A percentile compares a stretch with the other conserved stretches of the same genome.
phyloP scores from a whole-genome alignment of 2,888 invertebrate species.

The Strigamia maritima region DNA sequence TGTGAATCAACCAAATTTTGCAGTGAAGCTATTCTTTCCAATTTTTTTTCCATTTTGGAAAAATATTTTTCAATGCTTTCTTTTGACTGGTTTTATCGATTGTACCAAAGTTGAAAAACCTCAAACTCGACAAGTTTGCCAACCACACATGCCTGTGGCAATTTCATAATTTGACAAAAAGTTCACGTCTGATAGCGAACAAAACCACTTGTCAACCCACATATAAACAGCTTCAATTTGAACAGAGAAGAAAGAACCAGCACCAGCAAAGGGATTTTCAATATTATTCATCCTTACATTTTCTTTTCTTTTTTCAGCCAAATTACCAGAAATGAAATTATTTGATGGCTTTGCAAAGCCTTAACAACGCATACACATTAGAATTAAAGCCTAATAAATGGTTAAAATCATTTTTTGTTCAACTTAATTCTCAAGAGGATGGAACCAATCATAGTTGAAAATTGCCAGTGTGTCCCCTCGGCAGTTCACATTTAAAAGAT shows the following conservation, averaged over 20 bases:
- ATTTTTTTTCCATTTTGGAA: background rate
- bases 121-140: background rate
- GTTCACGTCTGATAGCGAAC: background rate
- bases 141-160: constrained; percentile 18
- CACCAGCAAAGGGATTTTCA: background rate
- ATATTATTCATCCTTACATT: background rate
- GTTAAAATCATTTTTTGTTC: background rate
- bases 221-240: background rate
- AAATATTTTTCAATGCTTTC: background rate
- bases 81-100: background rate
- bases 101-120: background rate
- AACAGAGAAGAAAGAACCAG: background rate
- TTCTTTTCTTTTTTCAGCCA: background rate
- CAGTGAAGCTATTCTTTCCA: background rate
- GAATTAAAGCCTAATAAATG: background rate
- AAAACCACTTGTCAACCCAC: constrained; percentile 9
- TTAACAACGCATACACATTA: background rate
- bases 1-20: too few relatives aligned
- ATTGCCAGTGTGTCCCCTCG: background rate
- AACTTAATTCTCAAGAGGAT: background rate
- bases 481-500: constrained; percentile 8
- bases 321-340: background rate
- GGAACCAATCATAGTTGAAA: constrained; percentile 1
- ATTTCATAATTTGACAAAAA: constrained; percentile 28
- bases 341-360: background rate